Conservation (phyloP, 2,888 invertebrate species). For the Lathronympha strigana region DNA sequence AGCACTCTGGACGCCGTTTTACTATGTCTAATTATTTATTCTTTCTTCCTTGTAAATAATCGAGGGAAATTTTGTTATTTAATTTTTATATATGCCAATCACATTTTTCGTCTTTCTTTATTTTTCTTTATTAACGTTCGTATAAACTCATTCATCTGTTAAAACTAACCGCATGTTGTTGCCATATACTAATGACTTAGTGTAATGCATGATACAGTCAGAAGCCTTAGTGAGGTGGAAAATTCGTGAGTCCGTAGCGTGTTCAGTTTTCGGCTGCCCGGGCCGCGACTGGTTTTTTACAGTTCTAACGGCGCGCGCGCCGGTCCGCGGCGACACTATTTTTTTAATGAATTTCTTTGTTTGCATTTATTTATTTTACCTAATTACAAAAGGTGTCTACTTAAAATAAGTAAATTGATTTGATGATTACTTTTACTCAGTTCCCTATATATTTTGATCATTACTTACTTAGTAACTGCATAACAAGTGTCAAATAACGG, state of each 20-base stretch:
- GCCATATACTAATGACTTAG: constrained; percentile 31
- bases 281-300: constrained; percentile 80
- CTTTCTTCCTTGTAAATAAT: constrained; percentile 72
- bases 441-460: background rate
- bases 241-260: constrained; percentile 46
- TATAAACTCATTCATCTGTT: constrained; percentile 53
- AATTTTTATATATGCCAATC: constrained; percentile 79
- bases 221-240: constrained; percentile 45
- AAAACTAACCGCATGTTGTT: constrained; percentile 69
- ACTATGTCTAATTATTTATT: constrained; percentile 58
- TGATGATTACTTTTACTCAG: background rate
- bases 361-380: constrained; percentile 45
- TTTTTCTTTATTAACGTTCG: constrained; percentile 53
- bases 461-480: background rate
- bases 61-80: constrained; percentile 62
- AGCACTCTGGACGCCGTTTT: constrained; percentile 65
- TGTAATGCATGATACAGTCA: background rate
- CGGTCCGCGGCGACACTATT: constrained; percentile 54
- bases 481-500: background rate
- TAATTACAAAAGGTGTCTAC: background rate
- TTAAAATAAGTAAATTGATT: background rate
- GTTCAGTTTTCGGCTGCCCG: constrained; percentile 71
- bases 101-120: constrained; percentile 72
- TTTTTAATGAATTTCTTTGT: constrained; percentile 62
- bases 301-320: constrained; percentile 77